These are phyloP conservation scores for Synanthedon vespiformis DNA, from an alignment of 2,888 invertebrate species.

Conservation along the genomic window DNA sequence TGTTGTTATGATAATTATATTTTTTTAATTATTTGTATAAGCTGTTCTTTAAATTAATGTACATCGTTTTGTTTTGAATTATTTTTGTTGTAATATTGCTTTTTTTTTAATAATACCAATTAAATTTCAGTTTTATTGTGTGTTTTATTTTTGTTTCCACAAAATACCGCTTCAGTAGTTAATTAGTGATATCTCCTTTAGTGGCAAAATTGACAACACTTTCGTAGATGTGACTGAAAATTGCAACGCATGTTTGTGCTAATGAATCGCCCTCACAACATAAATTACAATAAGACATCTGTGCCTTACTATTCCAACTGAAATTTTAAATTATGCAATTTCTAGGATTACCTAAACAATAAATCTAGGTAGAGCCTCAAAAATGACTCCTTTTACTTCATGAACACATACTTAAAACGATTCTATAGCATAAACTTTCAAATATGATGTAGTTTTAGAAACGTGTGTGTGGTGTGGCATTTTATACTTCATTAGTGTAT, in stretches of 20 bases:
- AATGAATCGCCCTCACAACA: slow-evolving; percentile 22
- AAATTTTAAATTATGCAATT: neutral
- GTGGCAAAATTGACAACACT: slow-evolving; percentile 3
- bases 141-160: slow-evolving; percentile 69
- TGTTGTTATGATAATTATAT: slow-evolving; percentile 73
- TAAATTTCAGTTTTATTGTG: slow-evolving; percentile 77
- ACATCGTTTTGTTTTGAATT: slow-evolving; percentile 82
- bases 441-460: neutral
- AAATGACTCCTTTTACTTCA: neutral
- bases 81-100: slow-evolving; percentile 82
- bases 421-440: slow-evolving; percentile 47
- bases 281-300: neutral
- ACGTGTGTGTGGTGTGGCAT: neutral
- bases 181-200: slow-evolving; percentile 30
- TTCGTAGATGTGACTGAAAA: slow-evolving; percentile 31
- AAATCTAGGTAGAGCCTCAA: neutral
- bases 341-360: too few species aligned
- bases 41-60: slow-evolving; percentile 82
- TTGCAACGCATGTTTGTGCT: slow-evolving; percentile 49
- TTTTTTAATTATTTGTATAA: slow-evolving; percentile 78
- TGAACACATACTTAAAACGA: slow-evolving; percentile 4
- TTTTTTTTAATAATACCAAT: slow-evolving; percentile 78
- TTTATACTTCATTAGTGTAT: slow-evolving; percentile 8
- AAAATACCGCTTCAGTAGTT: slow-evolving; percentile 41
- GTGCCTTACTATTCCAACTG: neutral